These are phyloP conservation scores for Platysternon megacephalum DNA, from an alignment of 2,113 vertebrate species.

Conservation along the genomic window DNA sequence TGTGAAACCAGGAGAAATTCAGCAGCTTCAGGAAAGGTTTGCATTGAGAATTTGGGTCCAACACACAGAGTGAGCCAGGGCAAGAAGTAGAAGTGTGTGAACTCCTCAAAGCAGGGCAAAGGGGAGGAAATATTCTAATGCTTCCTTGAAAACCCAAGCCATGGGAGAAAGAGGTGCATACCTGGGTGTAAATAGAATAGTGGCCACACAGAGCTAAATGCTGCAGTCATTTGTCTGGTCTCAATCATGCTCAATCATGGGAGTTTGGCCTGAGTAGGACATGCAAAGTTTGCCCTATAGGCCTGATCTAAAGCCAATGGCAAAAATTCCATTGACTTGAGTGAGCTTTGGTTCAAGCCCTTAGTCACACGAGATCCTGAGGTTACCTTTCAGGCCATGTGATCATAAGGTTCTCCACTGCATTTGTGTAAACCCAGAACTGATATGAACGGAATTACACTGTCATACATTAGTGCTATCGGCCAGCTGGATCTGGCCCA, in stretches of 20 bases:
- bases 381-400: neutral
- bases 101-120: neutral
- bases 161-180: neutral
- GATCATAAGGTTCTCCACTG: neutral
- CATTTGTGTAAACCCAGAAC: neutral
- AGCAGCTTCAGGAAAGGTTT: neutral
- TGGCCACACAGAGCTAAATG: neutral
- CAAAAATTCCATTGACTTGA: rapidly evolving
- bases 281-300: neutral
- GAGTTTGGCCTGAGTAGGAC: neutral
- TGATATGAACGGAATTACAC: rapidly evolving
- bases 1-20: neutral
- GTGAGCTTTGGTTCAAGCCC: neutral
- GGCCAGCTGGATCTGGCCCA: rapidly evolving
- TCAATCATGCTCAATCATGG: neutral
- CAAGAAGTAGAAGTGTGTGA: rapidly evolving
- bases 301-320: neutral
- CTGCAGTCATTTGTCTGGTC: neutral
- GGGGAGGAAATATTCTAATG: neutral
- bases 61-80: rapidly evolving
- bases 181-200: neutral
- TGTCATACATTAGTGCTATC: neutral
- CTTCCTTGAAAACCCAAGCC: neutral
- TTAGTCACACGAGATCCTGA: neutral
- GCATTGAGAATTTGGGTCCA: rapidly evolving